Percentiles rank a stretch among this genome's conserved stretches.
phyloP scores from a whole-genome alignment of 2,888 invertebrate species.

The Watsonalla cultraria region DNA sequence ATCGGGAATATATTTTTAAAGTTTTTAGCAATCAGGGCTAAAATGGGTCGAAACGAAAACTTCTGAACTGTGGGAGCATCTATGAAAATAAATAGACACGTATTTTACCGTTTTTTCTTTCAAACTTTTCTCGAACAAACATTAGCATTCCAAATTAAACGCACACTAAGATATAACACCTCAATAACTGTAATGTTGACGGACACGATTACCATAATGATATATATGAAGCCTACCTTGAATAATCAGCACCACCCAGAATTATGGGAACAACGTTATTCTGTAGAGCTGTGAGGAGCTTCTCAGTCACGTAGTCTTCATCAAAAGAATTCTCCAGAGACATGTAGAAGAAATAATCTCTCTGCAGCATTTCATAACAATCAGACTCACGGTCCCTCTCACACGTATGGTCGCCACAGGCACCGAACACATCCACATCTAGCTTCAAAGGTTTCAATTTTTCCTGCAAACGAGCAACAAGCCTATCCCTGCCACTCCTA shows the following conservation, averaged over 20 bases:
- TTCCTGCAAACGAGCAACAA: constrained; percentile 37
- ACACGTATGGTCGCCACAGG: constrained; percentile 64
- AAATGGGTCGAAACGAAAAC: too few relatives aligned
- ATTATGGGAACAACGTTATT: constrained; percentile 82
- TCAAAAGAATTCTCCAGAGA: constrained; percentile 86
- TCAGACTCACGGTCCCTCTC: constrained; percentile 27
- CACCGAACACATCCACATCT: constrained; percentile 74
- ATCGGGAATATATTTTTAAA: too few relatives aligned
- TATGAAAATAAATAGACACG: too few relatives aligned
- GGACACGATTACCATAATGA: background rate
- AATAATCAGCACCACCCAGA: constrained; percentile 83
- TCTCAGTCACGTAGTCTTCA: constrained; percentile 73
- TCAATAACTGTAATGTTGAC: too few relatives aligned
- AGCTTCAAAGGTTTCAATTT: constrained; percentile 33
- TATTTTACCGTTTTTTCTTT: too few relatives aligned
- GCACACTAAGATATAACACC: too few relatives aligned
- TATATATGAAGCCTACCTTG: constrained; percentile 47
- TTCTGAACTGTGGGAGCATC: too few relatives aligned
- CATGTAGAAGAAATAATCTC: constrained; percentile 85
- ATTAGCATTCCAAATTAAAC: too few relatives aligned
- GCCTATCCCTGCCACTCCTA: constrained; percentile 39
- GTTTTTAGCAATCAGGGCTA: too few relatives aligned
- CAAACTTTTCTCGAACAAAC: too few relatives aligned
- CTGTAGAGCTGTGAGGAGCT: constrained; percentile 79
- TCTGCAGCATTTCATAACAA: constrained; percentile 56